Base-by-base conservation (phyloP, 2,113 vertebrate genomes). In the Plecotus auritus region DNA sequence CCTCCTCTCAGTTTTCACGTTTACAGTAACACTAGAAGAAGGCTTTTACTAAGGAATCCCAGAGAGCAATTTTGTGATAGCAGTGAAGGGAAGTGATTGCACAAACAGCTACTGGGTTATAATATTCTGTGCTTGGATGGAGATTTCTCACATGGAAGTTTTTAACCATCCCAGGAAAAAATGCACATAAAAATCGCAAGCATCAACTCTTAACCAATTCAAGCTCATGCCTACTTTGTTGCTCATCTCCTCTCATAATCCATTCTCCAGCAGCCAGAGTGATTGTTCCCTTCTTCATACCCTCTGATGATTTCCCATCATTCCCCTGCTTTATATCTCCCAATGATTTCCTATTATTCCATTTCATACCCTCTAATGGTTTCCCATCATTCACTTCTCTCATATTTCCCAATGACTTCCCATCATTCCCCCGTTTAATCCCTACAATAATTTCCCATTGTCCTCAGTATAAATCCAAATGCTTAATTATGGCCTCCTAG, bases 11-110 rank as follows among this genome's bases (percentile, higher is more conserved):
- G 72, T 84, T 88, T 93, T 88, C 56, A 77, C 54, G 47, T 59
- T 92, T 37, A 85, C 23, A 51, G 90, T 88, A 93, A 96, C 47
- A 59, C 4, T 49, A 85, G 76, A 90, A 59, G 78, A 83, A 73
- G n/a, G 12, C 16, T 40, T 95, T 32, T 45, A 54, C 69, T 26
- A 9, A 88, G n/a, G 47, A 82, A 91, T 93, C 66, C 30, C 74
- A 69, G 72, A 78, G 59, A 88, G 47, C 72, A 51, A 18, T 82
- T 70, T 49, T n/a, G 35, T 30, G 85, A 82, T 22, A 89, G 67
- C 47, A 82, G 17, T 32, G 35, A 89, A 81, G 69, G 72, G 20
- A 37, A 54, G 69, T 73, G 74, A 54, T 28, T 70, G 22, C 7
- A 47, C 6, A 13, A 30, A 76, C 1, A 73, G 40, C 23, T 78